Percentiles rank a stretch among this genome's conserved stretches.
Evolutionary conservation across 2,113 vertebrate genomes (phyloP).

Genomic region (Glareola pratincola): DNA sequence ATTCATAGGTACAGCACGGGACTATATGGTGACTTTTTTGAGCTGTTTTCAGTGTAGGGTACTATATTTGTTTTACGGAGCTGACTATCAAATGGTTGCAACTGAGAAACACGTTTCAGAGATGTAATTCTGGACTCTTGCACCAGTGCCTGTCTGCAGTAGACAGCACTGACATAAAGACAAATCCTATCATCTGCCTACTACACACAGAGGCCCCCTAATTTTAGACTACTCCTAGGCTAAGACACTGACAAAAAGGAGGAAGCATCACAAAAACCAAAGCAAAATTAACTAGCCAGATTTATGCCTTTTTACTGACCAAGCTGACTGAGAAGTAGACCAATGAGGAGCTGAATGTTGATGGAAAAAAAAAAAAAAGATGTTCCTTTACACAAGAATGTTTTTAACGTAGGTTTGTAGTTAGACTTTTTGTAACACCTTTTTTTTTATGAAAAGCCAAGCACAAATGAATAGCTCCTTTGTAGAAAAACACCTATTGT

Average conservation of each 20-base stretch:
- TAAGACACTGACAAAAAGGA: not conserved
- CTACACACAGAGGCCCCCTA: not conserved
- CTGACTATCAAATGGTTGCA: not conserved
- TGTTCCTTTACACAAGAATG: not conserved
- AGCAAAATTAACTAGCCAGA: not conserved
- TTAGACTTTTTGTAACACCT: not conserved
- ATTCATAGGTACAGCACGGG: not conserved
- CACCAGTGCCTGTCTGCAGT: not conserved
- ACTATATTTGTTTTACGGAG: not conserved
- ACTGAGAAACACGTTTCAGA: not conserved
- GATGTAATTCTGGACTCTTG: not conserved
- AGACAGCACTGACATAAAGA: not conserved
- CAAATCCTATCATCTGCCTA: not conserved
- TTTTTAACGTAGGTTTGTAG: not conserved
- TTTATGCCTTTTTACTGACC: not conserved
- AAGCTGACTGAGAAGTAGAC: not conserved
- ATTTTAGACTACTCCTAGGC: not conserved
- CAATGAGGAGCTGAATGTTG: not conserved
- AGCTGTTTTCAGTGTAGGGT: not conserved
- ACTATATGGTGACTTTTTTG: not conserved
- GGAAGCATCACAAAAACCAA: not conserved
- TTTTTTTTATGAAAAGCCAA: not conserved
- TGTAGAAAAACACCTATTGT: conserved; percentile 1
- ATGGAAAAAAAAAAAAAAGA: not conserved
- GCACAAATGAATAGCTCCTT: not conserved